These are phyloP conservation scores for Henricia sp. DNA, from an alignment of 53 echinoderm and acorn worm genomes.

Conservation along the genomic window DNA sequence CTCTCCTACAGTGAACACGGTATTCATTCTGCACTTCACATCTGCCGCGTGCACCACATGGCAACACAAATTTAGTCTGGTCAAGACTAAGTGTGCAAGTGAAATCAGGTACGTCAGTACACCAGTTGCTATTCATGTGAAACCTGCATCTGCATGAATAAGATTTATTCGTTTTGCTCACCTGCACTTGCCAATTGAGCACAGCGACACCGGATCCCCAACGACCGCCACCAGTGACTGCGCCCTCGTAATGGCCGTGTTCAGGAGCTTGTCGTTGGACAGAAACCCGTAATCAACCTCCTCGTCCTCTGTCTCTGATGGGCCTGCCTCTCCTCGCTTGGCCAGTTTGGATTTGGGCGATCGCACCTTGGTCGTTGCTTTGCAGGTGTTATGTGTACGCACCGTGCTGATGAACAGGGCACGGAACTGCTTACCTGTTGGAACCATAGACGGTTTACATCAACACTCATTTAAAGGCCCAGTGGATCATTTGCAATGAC, in stretches of 20 bases:
- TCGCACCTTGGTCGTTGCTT: constrained; percentile 39
- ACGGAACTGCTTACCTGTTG: constrained; percentile 95
- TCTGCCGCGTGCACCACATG: too few species aligned
- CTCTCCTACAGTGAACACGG: too few species aligned
- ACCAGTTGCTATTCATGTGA: too few species aligned
- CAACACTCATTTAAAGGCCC: too few species aligned
- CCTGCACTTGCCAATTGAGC: constrained; percentile 99
- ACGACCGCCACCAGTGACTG: constrained; percentile 96
- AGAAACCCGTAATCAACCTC: constrained; percentile 96
- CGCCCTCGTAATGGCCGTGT: constrained; percentile 98
- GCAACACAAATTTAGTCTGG: too few species aligned
- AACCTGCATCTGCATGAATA: too few species aligned
- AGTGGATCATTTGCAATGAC: too few species aligned
- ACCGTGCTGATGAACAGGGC: constrained; percentile 98
- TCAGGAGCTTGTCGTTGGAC: constrained; percentile 92
- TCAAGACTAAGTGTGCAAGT: too few species aligned
- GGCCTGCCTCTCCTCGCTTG: background rate
- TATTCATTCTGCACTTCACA: too few species aligned
- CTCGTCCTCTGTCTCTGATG: constrained; percentile 58
- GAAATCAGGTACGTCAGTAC: too few species aligned
- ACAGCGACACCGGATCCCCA: constrained; percentile 92
- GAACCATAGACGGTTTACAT: too few species aligned
- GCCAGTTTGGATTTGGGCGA: constrained; percentile 46
- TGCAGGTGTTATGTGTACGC: constrained; percentile 94
- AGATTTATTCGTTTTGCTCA: constrained; percentile 15